Evolutionary conservation across 1,140 invertebrate genomes (phyloP).

Genomic region (Aleiodes sp.): DNA sequence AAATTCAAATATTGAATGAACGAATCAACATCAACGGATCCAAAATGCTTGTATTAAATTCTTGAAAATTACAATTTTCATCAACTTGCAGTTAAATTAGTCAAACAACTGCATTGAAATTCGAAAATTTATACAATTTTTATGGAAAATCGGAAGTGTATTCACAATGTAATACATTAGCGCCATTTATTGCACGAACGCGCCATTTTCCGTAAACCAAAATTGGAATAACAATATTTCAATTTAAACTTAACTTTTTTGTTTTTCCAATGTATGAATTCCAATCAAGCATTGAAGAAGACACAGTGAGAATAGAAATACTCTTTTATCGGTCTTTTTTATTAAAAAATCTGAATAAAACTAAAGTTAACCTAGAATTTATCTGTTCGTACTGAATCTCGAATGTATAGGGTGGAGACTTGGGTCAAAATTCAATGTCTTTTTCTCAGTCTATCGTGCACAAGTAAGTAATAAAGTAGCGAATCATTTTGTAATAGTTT

Average conservation of each 20-base stretch:
- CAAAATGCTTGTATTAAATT: background rate
- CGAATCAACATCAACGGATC: background rate
- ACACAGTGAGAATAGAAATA: too few species aligned
- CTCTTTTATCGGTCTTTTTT: background rate
- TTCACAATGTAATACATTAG: slow-evolving; percentile 55
- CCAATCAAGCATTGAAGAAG: too few species aligned
- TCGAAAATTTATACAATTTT: slow-evolving; percentile 46
- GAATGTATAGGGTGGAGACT: slow-evolving; percentile 48
- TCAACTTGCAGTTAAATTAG: background rate
- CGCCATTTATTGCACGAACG: slow-evolving; percentile 64
- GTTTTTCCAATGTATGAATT: too few species aligned
- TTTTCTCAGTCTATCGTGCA: slow-evolving; percentile 3
- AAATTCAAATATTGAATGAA: slow-evolving; percentile 55
- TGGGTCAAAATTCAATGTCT: slow-evolving; percentile 39
- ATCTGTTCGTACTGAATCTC: slow-evolving; percentile 48
- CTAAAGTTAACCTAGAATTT: slow-evolving; percentile 54
- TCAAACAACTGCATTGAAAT: slow-evolving; percentile 15
- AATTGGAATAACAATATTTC: slow-evolving; percentile 39
- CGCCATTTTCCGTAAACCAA: slow-evolving; percentile 65
- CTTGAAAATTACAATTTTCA: background rate
- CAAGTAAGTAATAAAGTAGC: background rate
- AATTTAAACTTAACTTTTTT: too few species aligned
- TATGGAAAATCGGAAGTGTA: slow-evolving; percentile 52
- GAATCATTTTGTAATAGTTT: background rate
- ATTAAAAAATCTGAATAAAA: background rate